Conservation (phyloP, 2,113 vertebrate species). For the Ancistrus triradiatus region DNA sequence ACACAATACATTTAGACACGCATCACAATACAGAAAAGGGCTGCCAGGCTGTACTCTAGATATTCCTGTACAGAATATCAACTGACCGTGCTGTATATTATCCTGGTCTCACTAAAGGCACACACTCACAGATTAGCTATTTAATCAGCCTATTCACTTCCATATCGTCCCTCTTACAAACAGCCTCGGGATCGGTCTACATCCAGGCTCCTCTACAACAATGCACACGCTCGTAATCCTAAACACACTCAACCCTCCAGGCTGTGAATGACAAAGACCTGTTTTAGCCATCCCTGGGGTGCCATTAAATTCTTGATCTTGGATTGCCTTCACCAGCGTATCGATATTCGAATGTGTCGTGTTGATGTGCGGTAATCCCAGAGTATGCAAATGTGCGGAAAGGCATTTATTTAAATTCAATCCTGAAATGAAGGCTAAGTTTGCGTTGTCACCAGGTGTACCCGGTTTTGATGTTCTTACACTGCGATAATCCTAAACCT, state of each 20-base stretch:
- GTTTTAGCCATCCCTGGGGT: slow-evolving; percentile 1
- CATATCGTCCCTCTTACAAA: slow-evolving; percentile 16
- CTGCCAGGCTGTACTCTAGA: slow-evolving; percentile 1
- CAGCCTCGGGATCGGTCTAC: slow-evolving; percentile 12
- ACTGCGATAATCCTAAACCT: slow-evolving; percentile 9
- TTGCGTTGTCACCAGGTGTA: not conserved
- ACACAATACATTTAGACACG: not conserved
- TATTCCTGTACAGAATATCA: slow-evolving; percentile 27
- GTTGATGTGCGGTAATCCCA: too few species aligned
- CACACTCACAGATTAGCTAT: slow-evolving; percentile 34
- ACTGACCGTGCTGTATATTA: slow-evolving; percentile 21
- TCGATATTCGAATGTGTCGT: not conserved
- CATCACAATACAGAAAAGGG: not conserved
- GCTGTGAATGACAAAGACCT: not conserved
- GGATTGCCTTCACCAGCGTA: too few species aligned
- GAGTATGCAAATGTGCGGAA: too few species aligned
- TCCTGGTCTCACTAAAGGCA: slow-evolving; percentile 10
- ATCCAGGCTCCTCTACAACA: slow-evolving; percentile 8
- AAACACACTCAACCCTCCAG: not conserved
- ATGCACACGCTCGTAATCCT: not conserved
- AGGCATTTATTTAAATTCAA: too few species aligned
- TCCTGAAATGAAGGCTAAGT: too few species aligned
- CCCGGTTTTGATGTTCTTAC: not conserved
- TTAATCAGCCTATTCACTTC: slow-evolving; percentile 38
- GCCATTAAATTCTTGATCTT: not conserved